phyloP scores from a whole-genome alignment of 2,113 vertebrate species.

The Colistium nudipinnis region DNA sequence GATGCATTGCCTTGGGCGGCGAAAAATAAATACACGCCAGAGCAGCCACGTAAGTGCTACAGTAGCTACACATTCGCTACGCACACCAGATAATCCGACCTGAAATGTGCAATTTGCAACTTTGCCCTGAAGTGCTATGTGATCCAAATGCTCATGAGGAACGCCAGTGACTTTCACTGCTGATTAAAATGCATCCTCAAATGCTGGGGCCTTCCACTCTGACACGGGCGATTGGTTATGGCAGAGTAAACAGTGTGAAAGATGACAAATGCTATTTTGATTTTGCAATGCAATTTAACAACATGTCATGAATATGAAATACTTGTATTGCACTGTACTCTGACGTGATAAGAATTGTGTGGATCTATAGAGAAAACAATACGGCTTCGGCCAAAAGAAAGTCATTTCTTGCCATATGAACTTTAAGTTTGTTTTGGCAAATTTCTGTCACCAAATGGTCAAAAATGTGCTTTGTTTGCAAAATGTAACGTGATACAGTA shows the following conservation, averaged over 20 bases:
- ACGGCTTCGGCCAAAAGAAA: background rate
- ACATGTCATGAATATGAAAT: constrained; percentile 16
- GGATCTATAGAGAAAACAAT: background rate
- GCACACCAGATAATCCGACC: constrained; percentile 53
- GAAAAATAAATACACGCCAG: constrained; percentile 44
- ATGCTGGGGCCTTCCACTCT: background rate
- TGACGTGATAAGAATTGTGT: background rate
- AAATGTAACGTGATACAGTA: background rate
- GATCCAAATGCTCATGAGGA: constrained; percentile 47
- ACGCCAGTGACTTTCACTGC: constrained; percentile 7
- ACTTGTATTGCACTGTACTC: background rate
- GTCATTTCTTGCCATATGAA: background rate
- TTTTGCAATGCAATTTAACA: constrained; percentile 4
- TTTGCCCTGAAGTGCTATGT: constrained; percentile 44
- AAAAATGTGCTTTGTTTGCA: no score
- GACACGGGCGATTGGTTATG: constrained; percentile 29
- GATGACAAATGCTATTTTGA: constrained; percentile 23
- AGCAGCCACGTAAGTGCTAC: constrained; percentile 25
- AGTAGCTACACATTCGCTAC: constrained; percentile 36
- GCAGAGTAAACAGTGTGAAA: constrained; percentile 25
- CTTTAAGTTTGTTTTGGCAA: background rate
- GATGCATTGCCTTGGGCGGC: constrained; percentile 24
- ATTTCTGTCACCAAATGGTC: no score
- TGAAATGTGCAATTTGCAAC: constrained; percentile 61
- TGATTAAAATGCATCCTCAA: constrained; percentile 15